Base-by-base conservation (phyloP, 2,113 vertebrate species). In the Cavia porcellus region DNA sequence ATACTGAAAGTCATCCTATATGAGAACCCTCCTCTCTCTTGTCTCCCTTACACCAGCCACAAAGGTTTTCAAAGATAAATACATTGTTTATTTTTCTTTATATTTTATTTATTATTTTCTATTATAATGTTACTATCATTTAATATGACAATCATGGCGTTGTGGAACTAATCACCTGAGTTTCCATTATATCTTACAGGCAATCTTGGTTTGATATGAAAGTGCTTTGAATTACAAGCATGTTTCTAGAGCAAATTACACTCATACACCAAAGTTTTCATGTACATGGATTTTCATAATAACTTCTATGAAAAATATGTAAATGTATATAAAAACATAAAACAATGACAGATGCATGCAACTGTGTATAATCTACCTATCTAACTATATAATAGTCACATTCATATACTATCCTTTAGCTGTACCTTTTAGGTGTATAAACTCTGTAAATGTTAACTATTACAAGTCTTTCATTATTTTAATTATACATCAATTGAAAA, bases 401-500 rank as follows among this genome's bases (percentile, higher is more conserved):
- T 55, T 22, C 12, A 32, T 61, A 45, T 1, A 77, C 22, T 7
- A 59, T 75, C 20, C 13, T 66, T 28, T 57, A 55, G 13, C 45
- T 82, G 91, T 86, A 42, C 3, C 11, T 64, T 82, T 91, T 35
- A 45, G 28, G 24, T 70, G 61, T 77, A 68, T 70, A 77, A 52
- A 61, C 50, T 66, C 75, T 81, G 32, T 77, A 55, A 30, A 59
- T 72, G 22, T 88, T 68, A 68, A 77, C 4, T 7, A 68, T 61
- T 14, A 87, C 11, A 57, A 86, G 22, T 6, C 30, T 70, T 59
- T 22, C 15, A 87, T 74, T 87, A 55, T 75, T 82, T 68, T 84
- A 77, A 61, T 88, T 77, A 61, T 62, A 3, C 32, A 66, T n/a
- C 15, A 94, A 52, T 91, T 88, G 52, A 52, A 68, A 96, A 82